Conservation (phyloP, 2,797 vertebrate species). For the Clarias fuscus region DNA sequence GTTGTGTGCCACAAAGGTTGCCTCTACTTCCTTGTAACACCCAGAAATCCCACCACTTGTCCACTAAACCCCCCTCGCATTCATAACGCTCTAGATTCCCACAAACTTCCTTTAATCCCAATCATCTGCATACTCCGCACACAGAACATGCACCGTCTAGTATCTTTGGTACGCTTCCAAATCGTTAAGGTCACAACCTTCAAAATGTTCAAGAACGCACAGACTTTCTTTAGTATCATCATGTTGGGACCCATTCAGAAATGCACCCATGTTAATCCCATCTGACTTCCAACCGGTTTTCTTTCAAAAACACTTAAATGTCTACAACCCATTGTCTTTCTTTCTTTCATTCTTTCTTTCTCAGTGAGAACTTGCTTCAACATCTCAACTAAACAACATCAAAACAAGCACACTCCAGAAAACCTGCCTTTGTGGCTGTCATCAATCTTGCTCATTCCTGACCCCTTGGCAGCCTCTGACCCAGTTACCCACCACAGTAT, state of each 20-base stretch:
- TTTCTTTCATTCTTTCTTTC: not conserved
- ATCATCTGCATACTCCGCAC: not conserved
- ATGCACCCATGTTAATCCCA: not conserved
- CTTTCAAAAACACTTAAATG: not conserved
- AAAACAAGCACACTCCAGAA: not conserved
- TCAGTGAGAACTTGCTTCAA: not conserved
- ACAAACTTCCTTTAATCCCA: not conserved
- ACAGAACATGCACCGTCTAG: not conserved
- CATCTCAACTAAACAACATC: not conserved
- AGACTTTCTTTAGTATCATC: not conserved
- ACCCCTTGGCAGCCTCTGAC: not conserved
- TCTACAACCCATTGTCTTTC: not conserved
- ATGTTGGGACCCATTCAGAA: not conserved
- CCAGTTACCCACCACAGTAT: slow-evolving; percentile 16
- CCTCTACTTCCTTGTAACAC: too few relatives aligned
- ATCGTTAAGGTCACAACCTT: not conserved
- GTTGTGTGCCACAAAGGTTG: too few relatives aligned
- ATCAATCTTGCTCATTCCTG: not conserved
- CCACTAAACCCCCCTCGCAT: not conserved
- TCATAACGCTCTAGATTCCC: not conserved
- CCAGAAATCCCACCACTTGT: too few relatives aligned
- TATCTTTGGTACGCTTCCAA: not conserved
- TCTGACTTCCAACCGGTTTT: not conserved
- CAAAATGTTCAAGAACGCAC: not conserved
- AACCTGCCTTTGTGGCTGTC: not conserved